A percentile compares a stretch with the other conserved stretches of the same genome.
Conservation (phyloP, 2,888 invertebrate genomes). For the Perdita meconis region DNA sequence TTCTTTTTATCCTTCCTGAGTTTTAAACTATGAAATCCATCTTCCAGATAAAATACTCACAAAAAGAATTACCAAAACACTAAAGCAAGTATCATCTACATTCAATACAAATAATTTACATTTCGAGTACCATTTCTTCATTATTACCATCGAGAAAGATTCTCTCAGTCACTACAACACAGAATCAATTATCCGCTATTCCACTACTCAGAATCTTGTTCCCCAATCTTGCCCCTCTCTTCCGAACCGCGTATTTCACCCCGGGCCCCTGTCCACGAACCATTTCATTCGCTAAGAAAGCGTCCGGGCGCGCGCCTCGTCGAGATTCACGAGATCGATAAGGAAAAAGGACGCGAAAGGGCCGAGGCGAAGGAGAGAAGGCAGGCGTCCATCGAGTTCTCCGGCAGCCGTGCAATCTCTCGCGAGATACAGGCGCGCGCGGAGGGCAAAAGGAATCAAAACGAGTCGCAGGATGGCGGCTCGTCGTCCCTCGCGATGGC, state of each 20-base stretch:
- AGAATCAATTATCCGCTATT: background rate
- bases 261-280: constrained; percentile 3
- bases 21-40: too few relatives aligned
- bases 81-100: too few relatives aligned
- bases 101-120: too few relatives aligned
- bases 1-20: too few relatives aligned
- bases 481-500: constrained; percentile 13
- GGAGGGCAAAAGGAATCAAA: constrained; percentile 31
- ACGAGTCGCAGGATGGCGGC: constrained; percentile 28
- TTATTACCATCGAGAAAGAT: too few relatives aligned
- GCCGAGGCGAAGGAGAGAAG: background rate
- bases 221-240: background rate
- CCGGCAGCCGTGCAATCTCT: constrained; percentile 30
- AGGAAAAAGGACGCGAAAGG: constrained; percentile 19
- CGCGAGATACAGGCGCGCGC: constrained; percentile 27
- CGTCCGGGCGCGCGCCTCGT: background rate
- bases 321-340: constrained; percentile 41
- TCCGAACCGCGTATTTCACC: constrained; percentile 18
- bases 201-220: background rate
- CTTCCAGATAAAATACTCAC: too few relatives aligned
- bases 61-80: too few relatives aligned
- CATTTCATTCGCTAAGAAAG: constrained; percentile 7
- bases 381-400: constrained; percentile 39
- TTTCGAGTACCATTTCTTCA: too few relatives aligned
- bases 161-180: too few relatives aligned